A percentile compares a stretch with the other conserved stretches of the same genome.
Conservation (phyloP, 2,113 vertebrate genomes). For the Nothoprocta pentlandii region DNA sequence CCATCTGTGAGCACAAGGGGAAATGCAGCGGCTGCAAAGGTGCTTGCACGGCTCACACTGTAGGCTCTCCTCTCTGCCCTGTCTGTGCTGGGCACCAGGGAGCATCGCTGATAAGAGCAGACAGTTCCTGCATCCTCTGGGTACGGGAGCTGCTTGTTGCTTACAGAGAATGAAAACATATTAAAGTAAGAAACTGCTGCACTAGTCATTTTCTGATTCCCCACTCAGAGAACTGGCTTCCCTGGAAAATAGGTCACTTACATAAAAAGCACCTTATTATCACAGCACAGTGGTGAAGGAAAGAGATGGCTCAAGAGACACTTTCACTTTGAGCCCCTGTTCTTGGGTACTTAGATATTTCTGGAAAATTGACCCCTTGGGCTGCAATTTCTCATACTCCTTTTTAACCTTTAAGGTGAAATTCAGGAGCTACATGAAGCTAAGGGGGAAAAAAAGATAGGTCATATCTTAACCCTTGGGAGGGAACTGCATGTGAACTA, state of each 20-base stretch:
- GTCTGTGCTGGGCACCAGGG: constrained; percentile 21
- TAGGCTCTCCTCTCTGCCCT: not conserved
- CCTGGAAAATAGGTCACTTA: constrained; percentile 80
- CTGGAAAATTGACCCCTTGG: constrained; percentile 75
- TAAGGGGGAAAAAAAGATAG: constrained; percentile 17
- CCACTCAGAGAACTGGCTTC: constrained; percentile 64
- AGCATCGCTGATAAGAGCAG: constrained; percentile 60
- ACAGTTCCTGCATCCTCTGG: constrained; percentile 56
- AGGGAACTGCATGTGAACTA: not conserved
- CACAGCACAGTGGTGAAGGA: constrained; percentile 43
- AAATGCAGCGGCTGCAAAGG: not conserved
- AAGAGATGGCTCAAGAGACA: constrained; percentile 61
- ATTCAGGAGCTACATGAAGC: constrained; percentile 24
- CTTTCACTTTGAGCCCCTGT: constrained; percentile 41
- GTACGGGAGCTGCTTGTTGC: constrained; percentile 69
- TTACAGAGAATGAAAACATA: constrained; percentile 63
- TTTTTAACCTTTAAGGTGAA: constrained; percentile 44
- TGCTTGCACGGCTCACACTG: not conserved
- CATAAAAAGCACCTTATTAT: constrained; percentile 79
- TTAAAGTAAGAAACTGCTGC: constrained; percentile 74
- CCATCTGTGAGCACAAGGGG: not conserved
- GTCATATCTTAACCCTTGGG: not conserved
- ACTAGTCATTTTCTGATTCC: constrained; percentile 75
- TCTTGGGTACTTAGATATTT: constrained; percentile 60
- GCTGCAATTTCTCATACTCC: constrained; percentile 56